Base-by-base conservation (phyloP, 1,140 invertebrate genomes). In the Zaprionus tsacasi region DNA sequence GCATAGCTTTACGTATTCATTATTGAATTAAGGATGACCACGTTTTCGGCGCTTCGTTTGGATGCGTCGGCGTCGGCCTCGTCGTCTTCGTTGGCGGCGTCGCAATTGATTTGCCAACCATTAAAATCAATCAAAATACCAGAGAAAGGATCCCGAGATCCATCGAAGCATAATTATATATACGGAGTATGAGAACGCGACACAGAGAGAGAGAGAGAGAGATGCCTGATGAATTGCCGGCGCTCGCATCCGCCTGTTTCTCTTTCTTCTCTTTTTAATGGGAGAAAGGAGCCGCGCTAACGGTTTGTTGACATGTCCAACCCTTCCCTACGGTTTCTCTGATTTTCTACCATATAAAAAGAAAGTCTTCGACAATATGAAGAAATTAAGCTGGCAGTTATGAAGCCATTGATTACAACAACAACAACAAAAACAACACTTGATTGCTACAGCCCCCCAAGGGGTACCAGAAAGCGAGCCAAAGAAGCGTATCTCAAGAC, bases 21-120 rank as follows among this genome's bases (percentile, higher is more conserved):
- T 89, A 89, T 89, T 89, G 85, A 85, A 89, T 89, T 89, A 89
- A 89, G 78, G 85, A 89, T 89, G 85, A 88, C 85, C 85, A 89
- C 85, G 85, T 89, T 81, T 85, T 83, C 75, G 71, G 79, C 70
- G 83, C 79, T 82, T 79, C 81, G 76, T 81, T 85, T 35, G 33
- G 33, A 0, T 35, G 33, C 33, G 33, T 35, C 33, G 75, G 58
- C 35, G 36, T 59, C 21, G 36, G 8, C 35, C 12, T 59, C 21
- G 36, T 15, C 21, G 36, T 15, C 35, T 21, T 59, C 21, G 36
- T 15, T 15, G 56, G 78, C 60, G 72, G 60, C 75, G 61, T 74
- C 64, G 83, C 83, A 89, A 88, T 88, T 88, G 83, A 88, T 88
- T 87, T 88, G 83, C 77, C 70, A 55, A 75, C 85, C 81, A 88